Base-by-base conservation (phyloP, 1,140 invertebrate species). In the Cherax destructor region DNA sequence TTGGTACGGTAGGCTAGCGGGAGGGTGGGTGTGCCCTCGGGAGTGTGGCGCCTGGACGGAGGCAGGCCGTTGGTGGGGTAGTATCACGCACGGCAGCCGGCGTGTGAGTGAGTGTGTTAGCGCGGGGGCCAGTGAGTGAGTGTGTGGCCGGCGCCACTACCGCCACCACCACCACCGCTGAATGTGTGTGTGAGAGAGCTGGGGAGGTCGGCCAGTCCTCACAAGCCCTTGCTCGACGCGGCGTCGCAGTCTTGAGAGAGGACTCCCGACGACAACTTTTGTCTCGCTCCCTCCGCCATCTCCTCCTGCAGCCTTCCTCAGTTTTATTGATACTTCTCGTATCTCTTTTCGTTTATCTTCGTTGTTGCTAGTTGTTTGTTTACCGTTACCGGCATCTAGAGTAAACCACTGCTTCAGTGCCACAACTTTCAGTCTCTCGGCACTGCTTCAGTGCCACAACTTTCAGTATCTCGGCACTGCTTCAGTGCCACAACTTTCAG, bases 41-140 rank as follows among this genome's bases (percentile, higher is more conserved):
- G 84, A 86, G 72, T n/a, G 50, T 65, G 81, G 72, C 74, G 74
- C 49, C 61, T 16, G 78, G 59, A 72, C 86, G 56, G 88, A 90
- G 81, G 81, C 49, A 61, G 83, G 69, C 81, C 74, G 74, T 30
- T 65, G 83, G 83, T 76, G 52, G 74, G 76, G 83, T 85, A 85
- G 88, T 91, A 83, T 85, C 88, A 86, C 88, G 88, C 88, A 83
- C 88, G 83, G 74, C 88, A 83, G 81, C 76, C 83, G 47, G 83
- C 88, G 88, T 91, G 88, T 85, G 88, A 91, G 88, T 91, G 88
- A 91, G 83, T 86, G 81, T 84, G 88, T 76, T 81, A 84, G 81
- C 88, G 81, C 88, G 49, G 88, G 49, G 50, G 83, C 88, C 88
- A 85, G 86, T 21, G 69, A 74, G 69, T 59, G 69, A 59, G 65